phyloP scores from a whole-genome alignment of 2,888 invertebrate species.

The Drosophila vallismaia region DNA sequence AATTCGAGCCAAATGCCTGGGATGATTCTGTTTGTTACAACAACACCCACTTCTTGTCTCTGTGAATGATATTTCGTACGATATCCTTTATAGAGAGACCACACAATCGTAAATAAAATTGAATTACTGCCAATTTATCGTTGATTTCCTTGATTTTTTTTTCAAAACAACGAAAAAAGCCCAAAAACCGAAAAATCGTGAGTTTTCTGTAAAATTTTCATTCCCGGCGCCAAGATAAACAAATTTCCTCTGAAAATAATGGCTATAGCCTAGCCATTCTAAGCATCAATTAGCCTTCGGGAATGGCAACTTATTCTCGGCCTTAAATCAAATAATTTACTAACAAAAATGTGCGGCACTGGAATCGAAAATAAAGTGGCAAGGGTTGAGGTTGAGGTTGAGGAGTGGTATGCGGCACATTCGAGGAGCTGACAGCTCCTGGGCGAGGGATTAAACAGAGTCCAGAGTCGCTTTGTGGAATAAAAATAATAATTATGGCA shows the following conservation, averaged over 20 bases:
- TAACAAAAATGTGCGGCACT: no score
- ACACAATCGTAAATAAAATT: neutral
- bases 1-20: constrained; percentile 11
- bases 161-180: neutral
- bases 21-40: constrained; percentile 11
- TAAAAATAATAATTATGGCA: constrained; percentile 31
- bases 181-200: neutral
- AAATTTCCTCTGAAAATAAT: neutral
- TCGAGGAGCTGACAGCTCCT: constrained; percentile 22
- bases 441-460: constrained; percentile 24
- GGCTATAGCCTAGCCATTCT: neutral
- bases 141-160: neutral
- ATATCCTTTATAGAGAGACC: no score
- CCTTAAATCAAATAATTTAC: neutral
- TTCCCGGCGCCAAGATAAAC: constrained; percentile 3
- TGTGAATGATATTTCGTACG: neutral
- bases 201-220: neutral
- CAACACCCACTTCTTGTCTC: neutral
- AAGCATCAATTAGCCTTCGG: neutral
- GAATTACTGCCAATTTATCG: neutral
- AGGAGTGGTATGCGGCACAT: constrained; percentile 2
- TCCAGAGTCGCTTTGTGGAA: constrained; percentile 4
- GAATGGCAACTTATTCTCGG: neutral
- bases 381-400: no score
- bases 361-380: no score